phyloP scores from a whole-genome alignment of 1,140 invertebrate genomes.

The Microvelia longipes region DNA sequence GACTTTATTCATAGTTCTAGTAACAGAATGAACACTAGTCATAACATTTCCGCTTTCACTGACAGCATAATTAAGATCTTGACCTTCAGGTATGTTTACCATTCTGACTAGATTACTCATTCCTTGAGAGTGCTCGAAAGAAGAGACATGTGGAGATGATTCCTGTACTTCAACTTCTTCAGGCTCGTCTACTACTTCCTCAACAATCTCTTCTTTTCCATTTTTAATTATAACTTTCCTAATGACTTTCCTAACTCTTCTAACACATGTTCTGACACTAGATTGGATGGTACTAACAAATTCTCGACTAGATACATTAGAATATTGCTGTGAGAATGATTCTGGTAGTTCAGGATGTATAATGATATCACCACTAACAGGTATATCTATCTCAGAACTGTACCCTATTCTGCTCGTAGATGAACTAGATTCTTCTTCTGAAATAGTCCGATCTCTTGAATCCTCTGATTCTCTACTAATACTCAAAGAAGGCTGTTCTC shows the following conservation, averaged over 20 bases:
- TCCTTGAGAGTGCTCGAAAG: not conserved
- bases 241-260: slow-evolving; percentile 55
- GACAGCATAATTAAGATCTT: not conserved
- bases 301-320: not conserved
- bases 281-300: slow-evolving; percentile 3
- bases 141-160: not conserved
- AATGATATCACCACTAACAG: not conserved
- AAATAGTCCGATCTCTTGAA: not conserved
- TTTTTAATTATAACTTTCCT: slow-evolving; percentile 58
- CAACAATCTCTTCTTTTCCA: slow-evolving; percentile 62
- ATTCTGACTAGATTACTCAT: not conserved
- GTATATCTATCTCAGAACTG: not conserved
- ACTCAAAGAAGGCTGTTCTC: not conserved
- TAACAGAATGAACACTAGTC: not conserved
- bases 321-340: not conserved
- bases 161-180: slow-evolving; percentile 62
- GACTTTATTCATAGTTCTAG: slow-evolving; percentile 50
- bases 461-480: not conserved
- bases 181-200: slow-evolving; percentile 67
- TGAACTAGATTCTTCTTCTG: not conserved
- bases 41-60: not conserved
- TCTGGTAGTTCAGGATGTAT: not conserved
- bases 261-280: slow-evolving; percentile 16
- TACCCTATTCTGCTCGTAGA: not conserved
- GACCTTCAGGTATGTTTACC: not conserved